A percentile compares a stretch with the other conserved stretches of the same genome.
Evolutionary conservation across 2,797 vertebrate genomes (phyloP).

Genomic region (Ataeniobius toweri): DNA sequence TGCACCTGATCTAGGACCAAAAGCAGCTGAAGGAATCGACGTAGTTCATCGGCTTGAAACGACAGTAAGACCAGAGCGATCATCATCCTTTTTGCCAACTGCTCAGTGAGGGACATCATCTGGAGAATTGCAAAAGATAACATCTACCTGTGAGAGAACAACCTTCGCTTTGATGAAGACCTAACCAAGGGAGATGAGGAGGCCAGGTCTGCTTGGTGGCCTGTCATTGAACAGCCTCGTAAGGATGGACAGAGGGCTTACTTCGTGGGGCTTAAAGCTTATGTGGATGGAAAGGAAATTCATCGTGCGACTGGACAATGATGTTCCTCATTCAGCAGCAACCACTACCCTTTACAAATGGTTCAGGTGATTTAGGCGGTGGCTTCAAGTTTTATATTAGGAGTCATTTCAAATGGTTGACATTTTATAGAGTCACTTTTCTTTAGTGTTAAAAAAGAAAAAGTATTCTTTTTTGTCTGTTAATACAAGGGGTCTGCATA

Average conservation of each 20-base stretch:
- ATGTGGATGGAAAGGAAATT: background rate
- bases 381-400: too few species aligned
- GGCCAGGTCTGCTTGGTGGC: background rate
- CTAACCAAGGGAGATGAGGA: background rate
- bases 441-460: too few species aligned
- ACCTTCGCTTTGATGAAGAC: background rate
- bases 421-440: too few species aligned
- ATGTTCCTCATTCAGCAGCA: too few species aligned
- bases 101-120: background rate
- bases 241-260: background rate
- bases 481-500: background rate
- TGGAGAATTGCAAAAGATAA: background rate
- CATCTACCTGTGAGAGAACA: background rate
- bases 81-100: background rate
- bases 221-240: background rate
- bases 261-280: background rate
- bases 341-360: too few species aligned
- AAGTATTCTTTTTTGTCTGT: background rate
- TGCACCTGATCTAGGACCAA: too few species aligned
- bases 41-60: too few species aligned
- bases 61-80: background rate
- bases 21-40: too few species aligned
- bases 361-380: too few species aligned
- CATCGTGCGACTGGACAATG: background rate
- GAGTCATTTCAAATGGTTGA: too few species aligned